Evolutionary conservation across 2,797 vertebrate genomes (phyloP).

Genomic region (Cyclopterus lumpus): DNA sequence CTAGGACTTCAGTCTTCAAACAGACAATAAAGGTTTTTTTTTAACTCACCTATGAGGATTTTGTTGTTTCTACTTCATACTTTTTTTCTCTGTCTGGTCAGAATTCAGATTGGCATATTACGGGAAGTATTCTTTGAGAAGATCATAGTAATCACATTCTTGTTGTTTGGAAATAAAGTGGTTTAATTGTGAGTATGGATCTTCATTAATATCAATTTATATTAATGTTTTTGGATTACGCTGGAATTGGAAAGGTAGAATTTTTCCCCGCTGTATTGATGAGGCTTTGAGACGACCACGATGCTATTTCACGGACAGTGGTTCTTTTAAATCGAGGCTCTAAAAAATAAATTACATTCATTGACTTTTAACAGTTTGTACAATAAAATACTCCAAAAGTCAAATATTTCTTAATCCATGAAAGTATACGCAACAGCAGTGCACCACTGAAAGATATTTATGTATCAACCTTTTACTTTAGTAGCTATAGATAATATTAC

Average conservation of each 20-base stretch:
- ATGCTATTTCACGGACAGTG: slow-evolving; percentile 74
- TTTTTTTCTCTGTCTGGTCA: slow-evolving; percentile 2
- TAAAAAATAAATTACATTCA: slow-evolving; percentile 66
- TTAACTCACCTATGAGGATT: not conserved
- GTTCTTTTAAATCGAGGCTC: slow-evolving; percentile 71
- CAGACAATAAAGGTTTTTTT: not conserved
- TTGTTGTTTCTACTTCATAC: not conserved
- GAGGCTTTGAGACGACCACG: slow-evolving; percentile 45
- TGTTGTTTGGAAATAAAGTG: slow-evolving; percentile 57
- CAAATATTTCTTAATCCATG: slow-evolving; percentile 50
- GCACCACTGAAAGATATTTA: slow-evolving; percentile 45
- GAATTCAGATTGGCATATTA: slow-evolving; percentile 32
- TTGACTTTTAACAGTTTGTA: slow-evolving; percentile 55
- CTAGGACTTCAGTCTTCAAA: not conserved
- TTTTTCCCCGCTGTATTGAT: slow-evolving; percentile 54
- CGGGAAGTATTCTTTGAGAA: slow-evolving; percentile 26
- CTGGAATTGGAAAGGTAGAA: slow-evolving; percentile 52
- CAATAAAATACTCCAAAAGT: slow-evolving; percentile 54
- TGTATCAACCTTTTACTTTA: slow-evolving; percentile 57
- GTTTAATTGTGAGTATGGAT: slow-evolving; percentile 59
- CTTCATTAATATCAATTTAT: slow-evolving; percentile 67
- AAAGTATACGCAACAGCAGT: slow-evolving; percentile 30
- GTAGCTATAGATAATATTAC: slow-evolving; percentile 62
- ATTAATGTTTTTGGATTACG: slow-evolving; percentile 51
- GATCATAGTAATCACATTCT: slow-evolving; percentile 29